phyloP scores from a whole-genome alignment of 37 sponge, comb jelly and placozoan genomes.

The Petrosia ficiformis region DNA sequence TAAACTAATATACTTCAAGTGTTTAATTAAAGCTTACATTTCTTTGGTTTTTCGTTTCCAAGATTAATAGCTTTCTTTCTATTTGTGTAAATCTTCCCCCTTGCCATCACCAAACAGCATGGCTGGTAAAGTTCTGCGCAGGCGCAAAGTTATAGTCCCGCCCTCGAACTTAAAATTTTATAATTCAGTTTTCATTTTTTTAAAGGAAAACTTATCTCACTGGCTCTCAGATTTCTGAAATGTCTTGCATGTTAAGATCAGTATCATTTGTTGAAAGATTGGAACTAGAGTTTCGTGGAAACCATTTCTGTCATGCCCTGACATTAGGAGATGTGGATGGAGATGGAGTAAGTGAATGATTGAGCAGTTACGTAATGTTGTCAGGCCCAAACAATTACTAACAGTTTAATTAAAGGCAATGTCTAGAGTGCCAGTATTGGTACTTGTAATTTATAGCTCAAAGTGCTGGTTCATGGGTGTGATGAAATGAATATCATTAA shows the following conservation, averaged over 20 bases:
- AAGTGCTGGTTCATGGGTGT: too few relatives aligned
- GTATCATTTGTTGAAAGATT: slow-evolving; percentile 80
- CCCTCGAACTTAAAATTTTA: too few relatives aligned
- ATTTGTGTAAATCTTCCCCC: not conserved
- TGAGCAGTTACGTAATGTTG: not conserved
- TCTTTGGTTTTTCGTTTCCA: not conserved
- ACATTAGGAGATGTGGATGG: slow-evolving; percentile 80
- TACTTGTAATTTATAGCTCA: too few relatives aligned
- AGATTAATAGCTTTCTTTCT: not conserved
- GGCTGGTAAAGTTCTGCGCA: not conserved
- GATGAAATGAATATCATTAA: too few relatives aligned
- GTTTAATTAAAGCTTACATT: too few relatives aligned
- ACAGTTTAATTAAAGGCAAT: not conserved
- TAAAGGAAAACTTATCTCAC: too few relatives aligned
- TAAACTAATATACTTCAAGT: too few relatives aligned
- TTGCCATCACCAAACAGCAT: not conserved
- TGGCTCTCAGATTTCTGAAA: too few relatives aligned
- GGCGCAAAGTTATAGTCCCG: too few relatives aligned
- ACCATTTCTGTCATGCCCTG: slow-evolving; percentile 83
- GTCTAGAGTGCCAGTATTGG: too few relatives aligned
- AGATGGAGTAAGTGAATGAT: slow-evolving; percentile 64
- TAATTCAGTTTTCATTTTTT: too few relatives aligned
- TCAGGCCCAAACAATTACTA: not conserved
- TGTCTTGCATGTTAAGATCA: too few relatives aligned
- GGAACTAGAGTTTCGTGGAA: slow-evolving; percentile 74